phyloP scores from a whole-genome alignment of 2,797 vertebrate genomes.

The Orientallactaga sibirica region DNA sequence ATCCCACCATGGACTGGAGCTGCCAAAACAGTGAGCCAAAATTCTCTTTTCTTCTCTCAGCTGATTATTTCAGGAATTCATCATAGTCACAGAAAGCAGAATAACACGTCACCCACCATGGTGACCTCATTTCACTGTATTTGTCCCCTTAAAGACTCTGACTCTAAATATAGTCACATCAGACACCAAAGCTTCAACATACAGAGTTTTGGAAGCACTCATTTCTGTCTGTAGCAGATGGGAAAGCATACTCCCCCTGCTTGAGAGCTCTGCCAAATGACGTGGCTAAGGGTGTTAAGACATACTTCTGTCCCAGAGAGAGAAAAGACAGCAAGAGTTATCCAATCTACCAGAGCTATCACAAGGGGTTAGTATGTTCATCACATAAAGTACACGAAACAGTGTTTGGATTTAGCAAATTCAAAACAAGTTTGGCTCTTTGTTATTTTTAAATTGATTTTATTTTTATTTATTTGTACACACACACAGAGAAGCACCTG shows the following conservation, averaged over 20 bases:
- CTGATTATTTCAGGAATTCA: background rate
- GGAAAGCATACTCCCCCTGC: background rate
- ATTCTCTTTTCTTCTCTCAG: background rate
- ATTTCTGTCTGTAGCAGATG: background rate
- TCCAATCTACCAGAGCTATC: background rate
- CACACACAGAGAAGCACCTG: no score
- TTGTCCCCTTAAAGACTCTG: background rate
- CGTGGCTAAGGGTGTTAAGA: background rate
- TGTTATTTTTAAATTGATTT: background rate
- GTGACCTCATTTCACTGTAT: background rate
- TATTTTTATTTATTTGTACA: no score
- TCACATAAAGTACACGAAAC: background rate
- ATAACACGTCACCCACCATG: accelerated
- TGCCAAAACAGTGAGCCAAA: background rate
- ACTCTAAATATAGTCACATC: background rate
- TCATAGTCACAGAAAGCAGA: background rate
- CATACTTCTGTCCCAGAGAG: background rate
- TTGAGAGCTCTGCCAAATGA: background rate
- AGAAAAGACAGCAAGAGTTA: background rate
- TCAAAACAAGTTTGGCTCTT: background rate
- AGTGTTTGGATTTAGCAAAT: background rate
- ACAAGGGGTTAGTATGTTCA: no score
- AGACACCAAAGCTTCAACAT: background rate
- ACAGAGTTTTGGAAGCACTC: background rate
- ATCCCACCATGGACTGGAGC: background rate